phyloP scores from a whole-genome alignment of 2,888 invertebrate genomes.

The Drosophila kanekoi region DNA sequence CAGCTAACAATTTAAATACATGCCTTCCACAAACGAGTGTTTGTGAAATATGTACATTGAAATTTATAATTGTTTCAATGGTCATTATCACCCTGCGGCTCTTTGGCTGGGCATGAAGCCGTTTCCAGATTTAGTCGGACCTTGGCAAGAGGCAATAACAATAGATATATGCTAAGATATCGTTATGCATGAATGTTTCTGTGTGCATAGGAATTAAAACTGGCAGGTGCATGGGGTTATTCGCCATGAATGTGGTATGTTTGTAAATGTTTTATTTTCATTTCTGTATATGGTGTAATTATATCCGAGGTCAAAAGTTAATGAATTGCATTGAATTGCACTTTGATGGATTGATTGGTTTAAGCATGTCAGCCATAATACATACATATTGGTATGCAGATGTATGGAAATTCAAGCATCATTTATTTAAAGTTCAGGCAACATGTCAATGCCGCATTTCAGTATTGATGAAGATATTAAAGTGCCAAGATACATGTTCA shows the following conservation, averaged over 20 bases:
- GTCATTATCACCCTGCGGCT: constrained; percentile 24
- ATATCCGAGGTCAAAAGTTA: constrained; percentile 53
- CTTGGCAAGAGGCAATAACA: constrained; percentile 3
- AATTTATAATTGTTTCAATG: constrained; percentile 57
- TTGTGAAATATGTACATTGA: constrained; percentile 34
- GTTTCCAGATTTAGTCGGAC: background rate
- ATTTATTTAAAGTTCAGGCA: constrained; percentile 2
- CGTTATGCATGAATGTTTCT: background rate
- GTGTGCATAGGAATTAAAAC: constrained; percentile 14
- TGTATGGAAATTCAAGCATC: background rate
- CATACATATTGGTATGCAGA: background rate
- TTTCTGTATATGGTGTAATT: constrained; percentile 25
- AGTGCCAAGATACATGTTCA: no score
- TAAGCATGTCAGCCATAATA: background rate
- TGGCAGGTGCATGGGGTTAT: constrained; percentile 7
- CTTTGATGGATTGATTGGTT: constrained; percentile 38
- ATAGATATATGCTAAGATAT: constrained; percentile 3
- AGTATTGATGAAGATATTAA: background rate
- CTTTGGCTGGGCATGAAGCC: background rate
- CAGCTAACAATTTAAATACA: background rate
- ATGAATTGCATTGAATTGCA: constrained; percentile 67
- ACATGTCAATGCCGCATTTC: background rate
- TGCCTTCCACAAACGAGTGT: background rate
- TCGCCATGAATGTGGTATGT: constrained; percentile 8
- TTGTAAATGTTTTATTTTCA: constrained; percentile 56